These are phyloP conservation scores for Acrossocheilus wenchowensis DNA, from an alignment of 2,797 vertebrate genomes.

Conservation along the genomic window DNA sequence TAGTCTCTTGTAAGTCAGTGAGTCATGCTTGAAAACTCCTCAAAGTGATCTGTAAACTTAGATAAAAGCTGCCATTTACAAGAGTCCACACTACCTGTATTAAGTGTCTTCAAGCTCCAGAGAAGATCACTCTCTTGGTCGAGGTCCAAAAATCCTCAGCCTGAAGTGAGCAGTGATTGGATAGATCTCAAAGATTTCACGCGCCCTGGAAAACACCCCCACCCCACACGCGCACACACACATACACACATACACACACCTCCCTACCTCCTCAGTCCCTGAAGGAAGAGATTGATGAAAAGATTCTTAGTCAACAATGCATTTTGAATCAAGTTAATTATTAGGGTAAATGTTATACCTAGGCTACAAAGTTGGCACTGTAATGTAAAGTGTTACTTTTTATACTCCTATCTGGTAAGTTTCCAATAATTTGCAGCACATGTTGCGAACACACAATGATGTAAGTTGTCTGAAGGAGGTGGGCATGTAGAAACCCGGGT, in stretches of 20 bases:
- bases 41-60: slow-evolving; percentile 23
- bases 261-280: neutral
- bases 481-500: neutral
- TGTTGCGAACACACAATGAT: neutral
- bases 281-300: slow-evolving; percentile 5
- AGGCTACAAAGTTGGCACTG: neutral
- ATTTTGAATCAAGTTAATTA: neutral
- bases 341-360: neutral
- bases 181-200: slow-evolving; percentile 21
- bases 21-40: slow-evolving; percentile 36
- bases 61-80: slow-evolving; percentile 28
- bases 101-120: slow-evolving; percentile 30
- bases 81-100: slow-evolving; percentile 38
- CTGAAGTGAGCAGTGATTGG: slow-evolving; percentile 21
- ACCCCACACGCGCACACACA: slow-evolving; percentile 5
- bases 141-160: slow-evolving; percentile 25
- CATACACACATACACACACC: neutral
- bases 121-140: slow-evolving; percentile 40
- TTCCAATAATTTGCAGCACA: neutral
- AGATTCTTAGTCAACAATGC: neutral
- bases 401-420: neutral
- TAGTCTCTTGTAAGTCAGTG: slow-evolving; percentile 1
- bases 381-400: neutral
- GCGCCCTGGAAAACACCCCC: slow-evolving; percentile 1
- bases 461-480: neutral